Conservation (phyloP, 1,140 invertebrate genomes). For the Nasonia vitripennis region DNA sequence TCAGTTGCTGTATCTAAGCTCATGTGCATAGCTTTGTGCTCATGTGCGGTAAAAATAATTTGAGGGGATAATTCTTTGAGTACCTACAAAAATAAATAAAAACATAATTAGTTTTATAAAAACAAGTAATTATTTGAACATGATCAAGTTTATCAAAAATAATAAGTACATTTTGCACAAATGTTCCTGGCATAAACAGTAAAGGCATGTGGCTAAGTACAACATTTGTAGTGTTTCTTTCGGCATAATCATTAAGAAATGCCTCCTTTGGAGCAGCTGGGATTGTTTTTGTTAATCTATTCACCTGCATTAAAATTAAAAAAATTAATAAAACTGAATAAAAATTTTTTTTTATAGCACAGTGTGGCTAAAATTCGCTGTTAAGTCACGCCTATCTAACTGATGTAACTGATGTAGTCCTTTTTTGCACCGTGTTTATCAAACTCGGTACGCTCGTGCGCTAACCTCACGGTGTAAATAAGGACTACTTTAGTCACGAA, state of each 20-base stretch:
- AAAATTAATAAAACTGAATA: conserved; percentile 28
- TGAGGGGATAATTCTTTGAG: conserved; percentile 82
- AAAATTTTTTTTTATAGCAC: conserved; percentile 16
- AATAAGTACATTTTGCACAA: conserved; percentile 78
- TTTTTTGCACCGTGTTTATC: too few species aligned
- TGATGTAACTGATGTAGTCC: too few species aligned
- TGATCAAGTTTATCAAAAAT: not conserved
- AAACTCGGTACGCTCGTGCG: too few species aligned
- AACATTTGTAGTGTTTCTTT: conserved; percentile 78
- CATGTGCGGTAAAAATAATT: conserved; percentile 90
- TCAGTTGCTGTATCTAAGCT: conserved; percentile 72
- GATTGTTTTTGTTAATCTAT: conserved; percentile 79
- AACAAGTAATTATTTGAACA: conserved; percentile 16
- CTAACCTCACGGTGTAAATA: too few species aligned
- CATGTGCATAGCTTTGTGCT: conserved; percentile 82
- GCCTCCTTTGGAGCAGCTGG: conserved; percentile 74
- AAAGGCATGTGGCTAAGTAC: conserved; percentile 84
- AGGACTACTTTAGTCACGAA: too few species aligned
- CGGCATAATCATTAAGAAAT: conserved; percentile 77
- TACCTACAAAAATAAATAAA: conserved; percentile 73
- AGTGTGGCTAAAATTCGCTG: too few species aligned
- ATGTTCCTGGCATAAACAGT: conserved; percentile 78
- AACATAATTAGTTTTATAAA: not conserved
- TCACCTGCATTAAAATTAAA: conserved; percentile 77
- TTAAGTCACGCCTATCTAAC: too few species aligned